These are phyloP conservation scores for Sinocyclocheilus rhinocerous DNA, from an alignment of 2,113 vertebrate genomes.

Conservation along the genomic window DNA sequence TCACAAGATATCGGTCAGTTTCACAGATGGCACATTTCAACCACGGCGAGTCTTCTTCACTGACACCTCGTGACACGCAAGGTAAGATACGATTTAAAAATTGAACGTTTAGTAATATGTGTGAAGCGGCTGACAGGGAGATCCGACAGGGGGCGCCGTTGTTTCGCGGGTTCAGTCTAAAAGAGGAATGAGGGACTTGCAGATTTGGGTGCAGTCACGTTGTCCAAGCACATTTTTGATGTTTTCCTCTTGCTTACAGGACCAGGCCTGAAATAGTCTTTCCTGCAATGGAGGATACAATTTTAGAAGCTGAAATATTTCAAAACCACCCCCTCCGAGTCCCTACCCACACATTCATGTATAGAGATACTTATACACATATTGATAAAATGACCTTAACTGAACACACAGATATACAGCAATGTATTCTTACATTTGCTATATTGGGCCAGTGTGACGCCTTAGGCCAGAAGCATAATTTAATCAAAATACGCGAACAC, in stretches of 20 bases:
- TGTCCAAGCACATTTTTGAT: constrained; percentile 76
- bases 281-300: constrained; percentile 49
- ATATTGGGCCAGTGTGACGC: neutral
- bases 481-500: neutral
- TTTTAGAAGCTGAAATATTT: neutral
- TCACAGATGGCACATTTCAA: constrained; percentile 82
- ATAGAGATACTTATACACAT: neutral
- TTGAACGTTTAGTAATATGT: neutral
- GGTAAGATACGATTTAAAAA: constrained; percentile 74
- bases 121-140: neutral
- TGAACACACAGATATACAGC: neutral
- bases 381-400: neutral
- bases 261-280: constrained; percentile 69
- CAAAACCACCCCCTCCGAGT: neutral
- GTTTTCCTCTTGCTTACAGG: constrained; percentile 64
- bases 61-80: constrained; percentile 80
- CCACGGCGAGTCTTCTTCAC: constrained; percentile 75
- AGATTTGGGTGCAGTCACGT: constrained; percentile 76
- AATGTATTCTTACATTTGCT: neutral
- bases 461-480: neutral
- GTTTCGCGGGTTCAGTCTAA: constrained; percentile 54
- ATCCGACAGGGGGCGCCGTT: constrained; percentile 69
- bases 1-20: constrained; percentile 68
- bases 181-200: constrained; percentile 54
- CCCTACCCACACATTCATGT: constrained; percentile 12